These are phyloP conservation scores for Caenorhabditis uteleia DNA, from an alignment of 2,888 invertebrate genomes.

Conservation along the genomic window DNA sequence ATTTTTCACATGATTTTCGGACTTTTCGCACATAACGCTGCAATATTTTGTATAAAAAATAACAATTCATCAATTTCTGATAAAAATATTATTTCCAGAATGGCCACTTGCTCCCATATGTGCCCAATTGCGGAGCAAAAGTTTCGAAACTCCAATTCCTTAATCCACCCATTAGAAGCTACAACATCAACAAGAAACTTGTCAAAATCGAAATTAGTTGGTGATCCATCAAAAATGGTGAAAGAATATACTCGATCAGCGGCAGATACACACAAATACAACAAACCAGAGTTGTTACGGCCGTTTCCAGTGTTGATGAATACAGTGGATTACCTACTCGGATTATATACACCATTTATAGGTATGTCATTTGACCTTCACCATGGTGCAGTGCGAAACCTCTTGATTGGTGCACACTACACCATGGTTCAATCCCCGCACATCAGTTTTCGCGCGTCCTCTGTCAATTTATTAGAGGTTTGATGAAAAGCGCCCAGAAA, in stretches of 20 bases:
- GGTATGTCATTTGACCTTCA: slow-evolving; percentile 4
- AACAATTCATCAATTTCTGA: too few species aligned
- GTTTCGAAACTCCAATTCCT: slow-evolving; percentile 36
- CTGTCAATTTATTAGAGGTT: slow-evolving; percentile 28
- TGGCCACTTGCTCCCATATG: slow-evolving; percentile 15
- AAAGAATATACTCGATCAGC: slow-evolving; percentile 47
- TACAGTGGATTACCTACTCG: slow-evolving; percentile 43
- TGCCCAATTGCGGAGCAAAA: slow-evolving; percentile 33
- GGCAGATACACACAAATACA: slow-evolving; percentile 36
- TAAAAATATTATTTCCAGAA: too few species aligned
- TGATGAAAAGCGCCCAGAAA: slow-evolving; percentile 25
- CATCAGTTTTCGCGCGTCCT: slow-evolving; percentile 36
- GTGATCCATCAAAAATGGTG: slow-evolving; percentile 33
- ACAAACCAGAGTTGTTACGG: slow-evolving; percentile 30
- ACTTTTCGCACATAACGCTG: too few species aligned
- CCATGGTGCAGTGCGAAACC: slow-evolving; percentile 5
- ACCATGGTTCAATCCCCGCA: slow-evolving; percentile 15
- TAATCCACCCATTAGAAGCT: slow-evolving; percentile 44
- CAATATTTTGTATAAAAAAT: too few species aligned
- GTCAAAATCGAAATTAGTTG: slow-evolving; percentile 8
- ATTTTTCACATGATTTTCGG: too few species aligned
- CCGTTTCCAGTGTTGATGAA: slow-evolving; percentile 25
- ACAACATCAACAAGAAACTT: slow-evolving; percentile 6
- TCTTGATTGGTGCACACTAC: too few species aligned
- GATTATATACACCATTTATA: slow-evolving; percentile 14